Percentiles rank a stretch among this genome's conserved stretches.
Conservation (phyloP, 2,888 invertebrate species). For the Cephus spinipes region DNA sequence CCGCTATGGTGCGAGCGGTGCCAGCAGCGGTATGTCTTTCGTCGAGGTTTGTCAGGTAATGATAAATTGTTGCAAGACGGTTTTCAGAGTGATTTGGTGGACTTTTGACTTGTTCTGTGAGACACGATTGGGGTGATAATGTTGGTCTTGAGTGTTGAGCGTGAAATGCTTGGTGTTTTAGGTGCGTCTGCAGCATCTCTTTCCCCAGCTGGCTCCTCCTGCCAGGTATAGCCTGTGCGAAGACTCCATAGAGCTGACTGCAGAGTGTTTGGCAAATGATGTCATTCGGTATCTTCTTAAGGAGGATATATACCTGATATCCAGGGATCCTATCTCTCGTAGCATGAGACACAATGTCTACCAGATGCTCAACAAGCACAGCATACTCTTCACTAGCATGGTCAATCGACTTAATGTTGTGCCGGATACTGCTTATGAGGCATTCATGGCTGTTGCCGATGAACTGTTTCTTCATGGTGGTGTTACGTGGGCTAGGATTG, state of each 20-base stretch:
- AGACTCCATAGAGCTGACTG: slow-evolving; percentile 58
- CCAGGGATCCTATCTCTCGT: slow-evolving; percentile 64
- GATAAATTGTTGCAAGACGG: neutral
- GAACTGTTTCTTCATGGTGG: slow-evolving; percentile 65
- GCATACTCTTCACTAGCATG: slow-evolving; percentile 67
- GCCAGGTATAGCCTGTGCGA: slow-evolving; percentile 51
- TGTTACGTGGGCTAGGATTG: slow-evolving; percentile 66
- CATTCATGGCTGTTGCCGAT: slow-evolving; percentile 65
- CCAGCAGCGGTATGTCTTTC: slow-evolving; percentile 60
- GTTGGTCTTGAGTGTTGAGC: too few species aligned
- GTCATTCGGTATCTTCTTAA: slow-evolving; percentile 62
- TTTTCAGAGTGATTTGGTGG: too few species aligned
- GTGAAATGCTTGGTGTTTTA: slow-evolving; percentile 33
- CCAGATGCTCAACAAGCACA: slow-evolving; percentile 67
- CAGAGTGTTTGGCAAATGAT: slow-evolving; percentile 59
- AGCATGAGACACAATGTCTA: slow-evolving; percentile 66
- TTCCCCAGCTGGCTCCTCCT: slow-evolving; percentile 55
- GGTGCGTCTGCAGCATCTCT: slow-evolving; percentile 60
- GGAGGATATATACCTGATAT: slow-evolving; percentile 62
- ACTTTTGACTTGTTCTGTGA: too few species aligned
- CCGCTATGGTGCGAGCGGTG: slow-evolving; percentile 58
- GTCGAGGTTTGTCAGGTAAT: slow-evolving; percentile 63
- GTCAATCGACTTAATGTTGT: slow-evolving; percentile 64
- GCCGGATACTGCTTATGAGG: slow-evolving; percentile 64
- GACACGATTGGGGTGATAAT: too few species aligned